Conservation (phyloP, 64 coral and sea anemone genomes). For the Stichodactyla helianthus region DNA sequence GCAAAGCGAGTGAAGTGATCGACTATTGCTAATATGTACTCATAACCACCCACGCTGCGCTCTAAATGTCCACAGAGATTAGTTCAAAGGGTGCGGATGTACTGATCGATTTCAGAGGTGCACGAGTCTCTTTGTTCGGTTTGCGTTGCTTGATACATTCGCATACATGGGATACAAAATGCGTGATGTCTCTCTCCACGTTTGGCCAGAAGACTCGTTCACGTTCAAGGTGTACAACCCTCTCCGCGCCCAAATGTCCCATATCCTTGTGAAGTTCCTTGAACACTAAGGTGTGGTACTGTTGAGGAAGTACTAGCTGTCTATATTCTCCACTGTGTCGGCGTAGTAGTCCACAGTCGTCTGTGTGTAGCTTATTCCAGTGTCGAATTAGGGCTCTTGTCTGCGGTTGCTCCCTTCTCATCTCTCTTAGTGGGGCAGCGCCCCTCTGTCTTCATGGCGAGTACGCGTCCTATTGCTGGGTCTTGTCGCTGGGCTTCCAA, state of each 20-base stretch:
- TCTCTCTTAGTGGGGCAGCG: not conserved
- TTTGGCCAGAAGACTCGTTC: slow-evolving; percentile 12
- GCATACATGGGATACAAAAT: not conserved
- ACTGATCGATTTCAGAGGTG: not conserved
- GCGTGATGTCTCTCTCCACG: slow-evolving; percentile 5
- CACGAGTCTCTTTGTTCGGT: slow-evolving; percentile 5
- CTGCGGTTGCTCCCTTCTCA: too few species aligned
- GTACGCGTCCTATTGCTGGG: not conserved
- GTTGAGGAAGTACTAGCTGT: not conserved
- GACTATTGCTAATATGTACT: not conserved
- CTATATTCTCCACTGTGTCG: not conserved
- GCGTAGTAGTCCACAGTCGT: too few species aligned
- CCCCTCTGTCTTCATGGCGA: not conserved
- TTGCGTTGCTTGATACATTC: not conserved
- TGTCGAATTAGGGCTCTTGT: too few species aligned
- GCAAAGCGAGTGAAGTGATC: slow-evolving; percentile 5
- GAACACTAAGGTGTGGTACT: not conserved
- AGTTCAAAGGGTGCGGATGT: not conserved
- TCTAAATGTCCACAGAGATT: not conserved
- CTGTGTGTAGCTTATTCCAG: too few species aligned
- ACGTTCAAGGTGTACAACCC: not conserved
- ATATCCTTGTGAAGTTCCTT: slow-evolving; percentile 14
- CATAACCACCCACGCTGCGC: not conserved
- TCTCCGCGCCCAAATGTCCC: slow-evolving; percentile 20
- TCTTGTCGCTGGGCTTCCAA: slow-evolving; percentile 24